Base-by-base conservation (phyloP, 2,888 invertebrate genomes). In the Odiellus spinosus region DNA sequence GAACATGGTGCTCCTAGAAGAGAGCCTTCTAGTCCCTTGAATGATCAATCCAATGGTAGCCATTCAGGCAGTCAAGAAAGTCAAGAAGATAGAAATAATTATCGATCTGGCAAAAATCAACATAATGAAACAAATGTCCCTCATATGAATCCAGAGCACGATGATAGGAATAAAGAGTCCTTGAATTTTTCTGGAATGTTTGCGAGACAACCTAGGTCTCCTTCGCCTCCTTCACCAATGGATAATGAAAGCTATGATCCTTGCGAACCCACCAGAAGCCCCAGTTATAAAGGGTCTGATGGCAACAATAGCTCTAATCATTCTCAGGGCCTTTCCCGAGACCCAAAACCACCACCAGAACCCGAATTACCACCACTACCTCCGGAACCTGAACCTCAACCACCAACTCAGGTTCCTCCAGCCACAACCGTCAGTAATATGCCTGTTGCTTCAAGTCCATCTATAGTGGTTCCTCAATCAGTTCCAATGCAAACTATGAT, bases 201-300 rank as follows among this genome's bases (percentile, higher is more conserved):
- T 26, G 39, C 46, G 40, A 42, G 49, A 38, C 47, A 43, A 19
- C 49, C 55, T 6, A 42, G 48, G n/a, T 52, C 53, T 8, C 56
- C 56, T 12, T 52, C 54, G 11, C 51, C 51, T 32, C 54, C 54
- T 10, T 49, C 48, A 3, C 55, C 56, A 18, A 52, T 53, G 35
- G 52, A 50, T 33, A 49, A 50, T 36, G 56, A 53, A 65, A 84
- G 78, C 3, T 87, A 87, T 66, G 86, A 87, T 75, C 87, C 87
- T 1, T 87, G 85, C 66, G 86, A 87, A 66, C 87, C 87, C 0
- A 86, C 87, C 8, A 82, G 83, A 64, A 84, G 85, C 1, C 48
- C 50, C 11, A 50, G 55, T n/a, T 26, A 26, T 26, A 26, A 26
- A 26, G 26, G 26, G 4, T 26, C 26, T 26, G 26, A 26, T 26